Conservation (phyloP, 1,140 invertebrate species). For the Eriocheir sinensis region DNA sequence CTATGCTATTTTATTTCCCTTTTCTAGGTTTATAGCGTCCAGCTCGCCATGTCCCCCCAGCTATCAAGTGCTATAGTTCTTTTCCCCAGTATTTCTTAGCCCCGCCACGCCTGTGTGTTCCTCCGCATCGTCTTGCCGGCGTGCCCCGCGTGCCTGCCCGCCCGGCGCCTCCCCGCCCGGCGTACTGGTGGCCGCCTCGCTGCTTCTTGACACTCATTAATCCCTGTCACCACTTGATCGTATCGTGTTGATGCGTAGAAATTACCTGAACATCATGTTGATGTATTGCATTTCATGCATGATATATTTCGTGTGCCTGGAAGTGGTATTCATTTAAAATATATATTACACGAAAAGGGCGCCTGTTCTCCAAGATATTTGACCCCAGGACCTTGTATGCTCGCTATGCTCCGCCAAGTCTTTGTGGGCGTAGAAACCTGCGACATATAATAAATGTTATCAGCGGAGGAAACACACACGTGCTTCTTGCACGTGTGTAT, state of each 20-base stretch:
- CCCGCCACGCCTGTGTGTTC: background rate
- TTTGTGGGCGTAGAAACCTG: too few species aligned
- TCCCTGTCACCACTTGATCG: background rate
- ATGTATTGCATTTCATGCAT: background rate
- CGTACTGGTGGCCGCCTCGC: too few species aligned
- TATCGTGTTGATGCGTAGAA: background rate
- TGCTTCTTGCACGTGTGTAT: too few species aligned
- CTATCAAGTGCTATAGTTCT: background rate
- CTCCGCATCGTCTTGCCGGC: background rate
- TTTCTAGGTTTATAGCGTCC: background rate
- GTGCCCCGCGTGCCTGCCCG: background rate
- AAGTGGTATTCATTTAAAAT: too few species aligned
- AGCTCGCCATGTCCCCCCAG: background rate
- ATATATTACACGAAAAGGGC: too few species aligned
- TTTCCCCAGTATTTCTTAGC: background rate
- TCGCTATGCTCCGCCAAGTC: too few species aligned
- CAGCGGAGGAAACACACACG: too few species aligned
- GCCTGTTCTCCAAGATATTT: too few species aligned
- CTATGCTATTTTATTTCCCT: background rate
- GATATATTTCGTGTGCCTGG: background rate
- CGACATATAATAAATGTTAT: too few species aligned
- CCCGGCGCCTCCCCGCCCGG: background rate
- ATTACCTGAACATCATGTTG: background rate
- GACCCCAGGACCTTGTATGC: too few species aligned
- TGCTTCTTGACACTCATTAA: background rate